phyloP scores from a whole-genome alignment of 2,888 invertebrate genomes.

The Cryptops parisi region DNA sequence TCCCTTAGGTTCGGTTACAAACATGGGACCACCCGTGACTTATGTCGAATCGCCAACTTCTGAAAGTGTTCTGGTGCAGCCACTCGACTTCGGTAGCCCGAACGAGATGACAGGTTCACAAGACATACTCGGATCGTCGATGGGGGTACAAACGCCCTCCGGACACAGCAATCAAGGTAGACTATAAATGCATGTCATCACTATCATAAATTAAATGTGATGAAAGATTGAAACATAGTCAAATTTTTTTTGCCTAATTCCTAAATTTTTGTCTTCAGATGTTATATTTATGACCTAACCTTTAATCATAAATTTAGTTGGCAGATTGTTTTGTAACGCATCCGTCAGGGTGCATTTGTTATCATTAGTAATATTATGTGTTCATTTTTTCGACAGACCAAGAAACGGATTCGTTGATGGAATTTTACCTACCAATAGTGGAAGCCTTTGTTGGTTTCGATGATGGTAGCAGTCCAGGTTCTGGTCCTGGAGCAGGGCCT shows the following conservation, averaged over 20 bases:
- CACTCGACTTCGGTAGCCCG: constrained; percentile 11
- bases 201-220: background rate
- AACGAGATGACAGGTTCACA: constrained; percentile 3
- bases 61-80: constrained; percentile 8
- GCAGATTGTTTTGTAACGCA: background rate
- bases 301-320: background rate
- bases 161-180: constrained; percentile 10
- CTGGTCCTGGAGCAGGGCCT: constrained; percentile 1
- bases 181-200: background rate
- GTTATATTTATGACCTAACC: background rate
- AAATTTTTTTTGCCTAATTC: background rate
- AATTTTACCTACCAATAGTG: constrained; percentile 13
- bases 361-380: too few relatives aligned
- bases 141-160: constrained; percentile 9
- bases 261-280: background rate
- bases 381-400: constrained; percentile 6
- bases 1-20: constrained; percentile 1
- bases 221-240: background rate
- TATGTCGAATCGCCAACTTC: constrained; percentile 4
- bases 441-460: constrained; percentile 14
- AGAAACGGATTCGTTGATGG: constrained; percentile 14
- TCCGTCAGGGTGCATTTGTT: background rate
- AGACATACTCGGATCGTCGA: constrained; percentile 5
- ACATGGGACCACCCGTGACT: constrained; percentile 7
- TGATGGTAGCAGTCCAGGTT: constrained; percentile 11